Base-by-base conservation (phyloP, 2,797 vertebrate genomes). In the Loris lydekkerianus region DNA sequence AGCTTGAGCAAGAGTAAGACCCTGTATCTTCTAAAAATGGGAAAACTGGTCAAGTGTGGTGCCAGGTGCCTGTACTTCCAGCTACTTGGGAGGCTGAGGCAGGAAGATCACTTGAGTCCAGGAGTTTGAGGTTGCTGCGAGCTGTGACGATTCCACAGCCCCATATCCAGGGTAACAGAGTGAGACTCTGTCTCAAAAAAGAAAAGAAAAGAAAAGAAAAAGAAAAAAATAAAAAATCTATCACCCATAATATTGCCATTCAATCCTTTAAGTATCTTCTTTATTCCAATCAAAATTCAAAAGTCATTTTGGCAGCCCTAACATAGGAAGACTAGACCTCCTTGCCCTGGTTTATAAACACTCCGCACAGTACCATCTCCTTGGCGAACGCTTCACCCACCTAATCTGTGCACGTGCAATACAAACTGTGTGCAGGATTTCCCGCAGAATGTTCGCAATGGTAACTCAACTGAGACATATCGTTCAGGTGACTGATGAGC, bases 371-470 rank as follows among this genome's bases (percentile, higher is more conserved):
- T 13, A 73, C 1, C 78, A 67, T 70, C 72, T 83, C 61, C 23
- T 85, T 81, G 84, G 46, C 53, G 17, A n/a, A 46, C 73, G 40
- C 63, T 91, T 86, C 88, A 86, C 86, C 82, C 29, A 56, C 56
- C 2, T 18, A 60, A 34, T 60, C 29, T 91, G 17, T 37, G 7
- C 25, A 46, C 10, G 40, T 10, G 25, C 34, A 27, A 69, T 63
- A 86, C 58, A 94, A 88, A 83, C 40, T 70, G 25, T 60, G 73
- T 75, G 58, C 6, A 84, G 37, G 34, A 78, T 89, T 91, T 92
- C 63, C 86, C 69, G 65, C 25, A 85, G 81, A 96, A 91, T 93
- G 91, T 70, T 88, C 46, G 40, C 43, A 93, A 82, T 88, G 86
- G 65, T 82, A 31, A 49, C 84, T 89, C 61, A 94, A 78, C 20